phyloP scores from a whole-genome alignment of 37 sponge, comb jelly and placozoan species.

The Bolinopsis microptera region DNA sequence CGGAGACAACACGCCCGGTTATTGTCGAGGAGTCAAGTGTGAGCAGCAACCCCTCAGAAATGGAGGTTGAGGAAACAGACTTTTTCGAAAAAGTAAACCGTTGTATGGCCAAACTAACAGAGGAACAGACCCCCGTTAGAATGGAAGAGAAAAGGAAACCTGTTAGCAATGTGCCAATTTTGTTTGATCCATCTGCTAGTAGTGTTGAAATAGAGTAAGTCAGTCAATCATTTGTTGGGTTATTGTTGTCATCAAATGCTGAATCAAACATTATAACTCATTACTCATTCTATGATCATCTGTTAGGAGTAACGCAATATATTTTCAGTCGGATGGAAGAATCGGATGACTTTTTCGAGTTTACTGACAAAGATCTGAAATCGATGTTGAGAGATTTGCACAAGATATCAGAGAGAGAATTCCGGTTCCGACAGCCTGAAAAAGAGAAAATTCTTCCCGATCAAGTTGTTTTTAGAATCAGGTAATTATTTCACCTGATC shows the following conservation, averaged over 20 bases:
- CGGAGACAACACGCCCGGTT: neutral
- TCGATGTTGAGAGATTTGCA: slow-evolving; percentile 27
- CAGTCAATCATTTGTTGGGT: neutral
- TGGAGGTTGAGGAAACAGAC: neutral
- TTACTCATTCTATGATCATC: too few relatives aligned
- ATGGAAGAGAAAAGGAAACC: neutral
- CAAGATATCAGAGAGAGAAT: slow-evolving; percentile 29
- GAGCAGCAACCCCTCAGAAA: neutral
- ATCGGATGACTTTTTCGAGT: neutral
- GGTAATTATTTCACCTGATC: too few relatives aligned
- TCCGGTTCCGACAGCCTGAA: neutral
- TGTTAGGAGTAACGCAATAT: too few relatives aligned
- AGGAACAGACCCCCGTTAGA: too few relatives aligned
- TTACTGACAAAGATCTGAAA: slow-evolving; percentile 7
- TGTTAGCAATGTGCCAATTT: neutral
- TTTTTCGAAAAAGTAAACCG: too few relatives aligned
- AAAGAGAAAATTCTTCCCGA: slow-evolving; percentile 21
- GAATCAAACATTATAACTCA: too few relatives aligned
- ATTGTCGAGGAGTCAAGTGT: neutral
- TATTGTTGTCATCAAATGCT: too few relatives aligned
- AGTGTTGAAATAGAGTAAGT: neutral
- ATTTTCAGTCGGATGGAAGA: neutral
- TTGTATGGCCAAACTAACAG: too few relatives aligned
- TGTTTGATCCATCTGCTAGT: neutral
- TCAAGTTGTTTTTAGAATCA: slow-evolving; percentile 28